These are phyloP conservation scores for Tetrao urogallus DNA, from an alignment of 2,113 vertebrate genomes.

Conservation along the genomic window DNA sequence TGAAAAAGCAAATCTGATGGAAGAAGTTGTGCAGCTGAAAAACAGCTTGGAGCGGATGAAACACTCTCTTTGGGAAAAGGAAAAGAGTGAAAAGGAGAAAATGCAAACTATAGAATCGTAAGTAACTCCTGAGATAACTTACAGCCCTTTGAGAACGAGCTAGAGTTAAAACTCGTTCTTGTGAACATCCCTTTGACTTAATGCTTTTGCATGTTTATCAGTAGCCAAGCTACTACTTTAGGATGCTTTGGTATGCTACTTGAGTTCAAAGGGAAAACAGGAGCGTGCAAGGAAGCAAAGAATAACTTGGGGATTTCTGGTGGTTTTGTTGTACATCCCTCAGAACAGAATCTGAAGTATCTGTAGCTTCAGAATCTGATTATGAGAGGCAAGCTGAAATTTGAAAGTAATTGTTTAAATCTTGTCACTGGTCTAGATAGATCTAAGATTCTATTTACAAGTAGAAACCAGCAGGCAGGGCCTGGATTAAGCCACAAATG, in stretches of 20 bases:
- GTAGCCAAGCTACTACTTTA: background rate
- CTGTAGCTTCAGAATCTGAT: background rate
- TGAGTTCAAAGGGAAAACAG: background rate
- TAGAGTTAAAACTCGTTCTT: background rate
- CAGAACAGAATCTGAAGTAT: background rate
- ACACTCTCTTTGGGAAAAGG: constrained; percentile 80
- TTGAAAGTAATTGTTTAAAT: too few species aligned
- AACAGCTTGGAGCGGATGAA: constrained; percentile 78
- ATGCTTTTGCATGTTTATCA: background rate
- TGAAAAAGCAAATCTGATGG: constrained; percentile 74
- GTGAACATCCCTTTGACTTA: background rate
- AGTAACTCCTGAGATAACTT: constrained; percentile 31
- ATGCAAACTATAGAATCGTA: constrained; percentile 71
- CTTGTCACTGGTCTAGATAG: too few species aligned
- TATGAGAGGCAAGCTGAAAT: too few species aligned
- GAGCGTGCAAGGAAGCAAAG: background rate
- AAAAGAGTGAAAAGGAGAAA: constrained; percentile 78
- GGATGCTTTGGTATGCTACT: background rate
- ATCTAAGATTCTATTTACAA: too few species aligned
- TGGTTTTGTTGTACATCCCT: background rate
- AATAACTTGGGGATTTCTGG: background rate
- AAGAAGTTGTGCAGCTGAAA: constrained; percentile 70
- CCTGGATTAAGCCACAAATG: too few species aligned
- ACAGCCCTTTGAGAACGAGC: background rate
- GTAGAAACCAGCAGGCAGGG: too few species aligned